Conservation (phyloP, 1,140 invertebrate genomes). For the Zaprionus capensis region DNA sequence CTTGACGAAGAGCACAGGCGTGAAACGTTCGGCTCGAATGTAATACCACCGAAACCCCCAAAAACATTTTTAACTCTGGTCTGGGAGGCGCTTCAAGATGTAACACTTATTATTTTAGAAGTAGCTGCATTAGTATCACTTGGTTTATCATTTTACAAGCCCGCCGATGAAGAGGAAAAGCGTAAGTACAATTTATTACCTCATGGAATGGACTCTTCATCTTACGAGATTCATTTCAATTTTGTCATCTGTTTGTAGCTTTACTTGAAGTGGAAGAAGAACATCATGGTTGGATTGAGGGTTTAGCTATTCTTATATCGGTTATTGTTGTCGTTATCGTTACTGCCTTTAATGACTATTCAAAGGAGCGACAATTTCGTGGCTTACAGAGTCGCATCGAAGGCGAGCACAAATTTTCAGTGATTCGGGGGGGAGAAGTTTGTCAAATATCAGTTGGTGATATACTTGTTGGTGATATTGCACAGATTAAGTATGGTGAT, state of each 20-base stretch:
- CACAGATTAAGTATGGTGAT: constrained; percentile 98
- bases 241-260: constrained; percentile 73
- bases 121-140: constrained; percentile 97
- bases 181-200: constrained; percentile 60
- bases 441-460: constrained; percentile 98
- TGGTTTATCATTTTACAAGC: constrained; percentile 96
- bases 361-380: constrained; percentile 98
- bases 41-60: constrained; percentile 99
- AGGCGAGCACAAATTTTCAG: constrained; percentile 99
- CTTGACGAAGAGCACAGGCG: constrained; percentile 96
- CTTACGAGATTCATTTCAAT: not conserved
- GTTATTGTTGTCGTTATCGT: constrained; percentile 99
- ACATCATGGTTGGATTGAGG: constrained; percentile 99
- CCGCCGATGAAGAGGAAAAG: constrained; percentile 88
- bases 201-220: too few relatives aligned
- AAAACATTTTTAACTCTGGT: constrained; percentile 99
- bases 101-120: constrained; percentile 98
- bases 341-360: constrained; percentile 99
- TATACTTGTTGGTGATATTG: constrained; percentile 99
- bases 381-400: constrained; percentile 99
- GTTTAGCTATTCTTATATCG: constrained; percentile 98
- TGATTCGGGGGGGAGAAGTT: constrained; percentile 95
- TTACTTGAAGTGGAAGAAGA: constrained; percentile 92
- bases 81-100: constrained; percentile 99
- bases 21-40: constrained; percentile 98